Evolutionary conservation across 2,797 vertebrate species (phyloP).

Genomic region (Odontamblyopus rebecca): DNA sequence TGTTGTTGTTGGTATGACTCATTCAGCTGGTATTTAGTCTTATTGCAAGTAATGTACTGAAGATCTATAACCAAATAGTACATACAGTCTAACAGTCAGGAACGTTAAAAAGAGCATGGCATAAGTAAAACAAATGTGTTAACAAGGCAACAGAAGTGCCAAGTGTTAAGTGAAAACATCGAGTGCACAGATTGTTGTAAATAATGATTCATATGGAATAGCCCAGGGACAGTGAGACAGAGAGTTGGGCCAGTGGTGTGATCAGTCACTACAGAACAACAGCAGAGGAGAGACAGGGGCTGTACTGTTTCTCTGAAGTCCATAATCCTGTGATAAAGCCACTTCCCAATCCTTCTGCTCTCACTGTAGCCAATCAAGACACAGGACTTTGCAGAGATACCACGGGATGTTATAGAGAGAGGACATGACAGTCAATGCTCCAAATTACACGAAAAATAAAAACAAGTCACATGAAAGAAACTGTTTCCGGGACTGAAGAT

Average conservation of each 20-base stretch:
- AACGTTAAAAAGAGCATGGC: conserved; percentile 14
- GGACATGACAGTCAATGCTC: conserved; percentile 42
- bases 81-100: conserved; percentile 17
- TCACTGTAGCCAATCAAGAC: conserved; percentile 28
- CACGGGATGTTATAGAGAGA: conserved; percentile 26
- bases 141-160: conserved; percentile 14
- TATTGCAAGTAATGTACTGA: no score
- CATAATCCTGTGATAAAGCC: conserved; percentile 27
- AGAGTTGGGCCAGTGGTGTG: conserved; percentile 31
- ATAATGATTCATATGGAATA: conserved; percentile 12
- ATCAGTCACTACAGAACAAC: conserved; percentile 31
- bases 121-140: conserved; percentile 14
- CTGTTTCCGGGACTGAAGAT: conserved; percentile 38
- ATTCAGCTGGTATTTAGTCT: no score
- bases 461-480: conserved; percentile 26
- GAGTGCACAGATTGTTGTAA: conserved; percentile 25
- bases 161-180: conserved; percentile 18
- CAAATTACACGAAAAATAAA: conserved; percentile 43
- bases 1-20: no score
- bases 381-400: conserved; percentile 12
- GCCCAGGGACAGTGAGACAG: conserved; percentile 2
- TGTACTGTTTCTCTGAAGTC: conserved; percentile 29
- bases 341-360: conserved; percentile 16
- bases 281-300: conserved; percentile 20
- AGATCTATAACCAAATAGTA: neutral